Percentiles rank a stretch among this genome's conserved stretches.
These are phyloP conservation scores for Poecilia gillii DNA, from an alignment of 2,797 vertebrate genomes.

Conservation along the genomic window DNA sequence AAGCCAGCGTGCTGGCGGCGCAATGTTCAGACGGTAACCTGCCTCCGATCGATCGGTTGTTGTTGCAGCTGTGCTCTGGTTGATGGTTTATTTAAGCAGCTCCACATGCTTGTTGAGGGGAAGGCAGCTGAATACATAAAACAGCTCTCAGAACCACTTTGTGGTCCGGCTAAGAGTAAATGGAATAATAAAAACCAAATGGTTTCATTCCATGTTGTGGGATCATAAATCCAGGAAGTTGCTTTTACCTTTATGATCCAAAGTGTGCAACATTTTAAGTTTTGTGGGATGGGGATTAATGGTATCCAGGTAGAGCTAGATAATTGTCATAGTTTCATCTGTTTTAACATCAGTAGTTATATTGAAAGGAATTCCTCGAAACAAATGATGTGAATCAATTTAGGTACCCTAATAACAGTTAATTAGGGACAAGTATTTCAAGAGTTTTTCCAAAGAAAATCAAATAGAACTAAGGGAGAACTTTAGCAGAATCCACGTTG, in stretches of 20 bases:
- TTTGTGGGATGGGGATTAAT: slow-evolving; percentile 70
- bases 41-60: slow-evolving; percentile 96
- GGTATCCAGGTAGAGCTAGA: slow-evolving; percentile 81
- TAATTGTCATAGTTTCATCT: slow-evolving; percentile 65
- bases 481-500: slow-evolving; percentile 35
- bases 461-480: slow-evolving; percentile 7
- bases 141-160: slow-evolving; percentile 98
- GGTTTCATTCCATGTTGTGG: slow-evolving; percentile 98
- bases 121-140: slow-evolving; percentile 99
- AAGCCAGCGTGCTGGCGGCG: slow-evolving; percentile 87
- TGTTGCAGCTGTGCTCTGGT: slow-evolving; percentile 97
- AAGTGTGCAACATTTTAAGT: slow-evolving; percentile 73
- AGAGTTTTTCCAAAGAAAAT: not conserved
- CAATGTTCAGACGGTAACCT: slow-evolving; percentile 91
- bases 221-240: slow-evolving; percentile 94
- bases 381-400: slow-evolving; percentile 15
- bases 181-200: slow-evolving; percentile 99
- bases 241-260: slow-evolving; percentile 89
- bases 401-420: not conserved
- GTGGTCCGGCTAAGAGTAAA: slow-evolving; percentile 98
- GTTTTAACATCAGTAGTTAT: slow-evolving; percentile 12
- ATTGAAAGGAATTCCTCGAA: slow-evolving; percentile 4
- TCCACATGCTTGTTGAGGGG: slow-evolving; percentile 98
- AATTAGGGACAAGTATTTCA: not conserved
- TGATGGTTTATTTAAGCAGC: slow-evolving; percentile 99